A percentile compares a stretch with the other conserved stretches of the same genome.
These are phyloP conservation scores for Pseudomyrmex pallidus DNA, from an alignment of 1,140 invertebrate genomes.

Conservation along the genomic window DNA sequence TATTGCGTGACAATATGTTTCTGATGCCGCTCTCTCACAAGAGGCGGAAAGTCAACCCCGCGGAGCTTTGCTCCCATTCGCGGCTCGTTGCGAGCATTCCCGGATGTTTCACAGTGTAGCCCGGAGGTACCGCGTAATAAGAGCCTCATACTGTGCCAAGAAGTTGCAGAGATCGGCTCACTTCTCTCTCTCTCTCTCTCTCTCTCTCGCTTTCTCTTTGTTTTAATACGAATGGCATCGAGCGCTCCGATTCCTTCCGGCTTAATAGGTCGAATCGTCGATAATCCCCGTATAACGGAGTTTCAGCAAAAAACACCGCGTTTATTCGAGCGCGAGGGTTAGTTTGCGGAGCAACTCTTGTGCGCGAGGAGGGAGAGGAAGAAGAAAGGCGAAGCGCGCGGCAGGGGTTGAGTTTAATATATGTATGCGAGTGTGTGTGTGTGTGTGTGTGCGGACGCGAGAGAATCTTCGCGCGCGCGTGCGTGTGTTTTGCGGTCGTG, in stretches of 20 bases:
- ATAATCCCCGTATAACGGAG: constrained; percentile 69
- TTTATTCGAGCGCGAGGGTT: not conserved
- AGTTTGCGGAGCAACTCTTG: constrained; percentile 22
- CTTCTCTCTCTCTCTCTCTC: not conserved
- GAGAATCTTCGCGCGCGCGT: not conserved
- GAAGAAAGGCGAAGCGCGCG: not conserved
- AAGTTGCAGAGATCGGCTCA: constrained; percentile 4
- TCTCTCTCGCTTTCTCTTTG: not conserved
- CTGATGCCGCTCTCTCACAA: constrained; percentile 4
- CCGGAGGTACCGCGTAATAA: constrained; percentile 68
- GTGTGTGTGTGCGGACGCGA: not conserved
- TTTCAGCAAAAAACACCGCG: constrained; percentile 68
- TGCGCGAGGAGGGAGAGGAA: constrained; percentile 4
- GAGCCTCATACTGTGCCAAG: constrained; percentile 65
- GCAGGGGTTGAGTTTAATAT: constrained; percentile 2
- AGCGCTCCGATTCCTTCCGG: constrained; percentile 58
- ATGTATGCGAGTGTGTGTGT: constrained; percentile 15
- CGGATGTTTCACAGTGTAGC: constrained; percentile 52
- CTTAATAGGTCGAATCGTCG: constrained; percentile 73
- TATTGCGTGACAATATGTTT: constrained; percentile 54
- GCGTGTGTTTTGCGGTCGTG: constrained; percentile 24
- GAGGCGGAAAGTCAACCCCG: constrained; percentile 43
- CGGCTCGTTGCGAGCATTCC: constrained; percentile 44
- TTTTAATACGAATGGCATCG: constrained; percentile 68
- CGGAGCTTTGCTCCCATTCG: constrained; percentile 65